phyloP scores from a whole-genome alignment of 2,888 invertebrate genomes.

The Mesodorylaimus sp. region DNA sequence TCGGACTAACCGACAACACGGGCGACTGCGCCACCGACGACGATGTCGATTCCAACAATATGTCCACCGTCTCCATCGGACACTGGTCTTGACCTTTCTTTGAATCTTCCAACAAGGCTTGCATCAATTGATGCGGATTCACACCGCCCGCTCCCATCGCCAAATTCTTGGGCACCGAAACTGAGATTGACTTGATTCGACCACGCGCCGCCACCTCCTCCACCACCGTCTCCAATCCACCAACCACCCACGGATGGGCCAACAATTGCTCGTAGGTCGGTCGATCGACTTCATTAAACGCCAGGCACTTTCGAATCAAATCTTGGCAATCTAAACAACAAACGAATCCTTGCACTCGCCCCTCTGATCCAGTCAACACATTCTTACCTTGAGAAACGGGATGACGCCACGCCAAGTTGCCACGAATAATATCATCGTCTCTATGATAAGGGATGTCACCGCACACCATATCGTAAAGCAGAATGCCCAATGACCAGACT shows the following conservation, averaged over 20 bases:
- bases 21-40: too few relatives aligned
- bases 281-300: conserved; percentile 36
- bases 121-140: too few relatives aligned
- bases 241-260: conserved; percentile 38
- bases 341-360: background rate
- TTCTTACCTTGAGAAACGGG: conserved; percentile 12
- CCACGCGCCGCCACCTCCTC: too few relatives aligned
- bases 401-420: conserved; percentile 23
- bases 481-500: conserved; percentile 45
- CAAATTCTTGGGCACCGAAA: background rate
- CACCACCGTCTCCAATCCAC: too few relatives aligned
- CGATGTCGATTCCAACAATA: too few relatives aligned
- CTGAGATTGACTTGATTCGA: background rate
- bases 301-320: conserved; percentile 39
- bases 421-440: conserved; percentile 40
- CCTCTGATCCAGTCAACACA: background rate
- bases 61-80: too few relatives aligned
- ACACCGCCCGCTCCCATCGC: too few relatives aligned
- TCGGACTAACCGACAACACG: too few relatives aligned
- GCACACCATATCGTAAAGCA: conserved; percentile 45
- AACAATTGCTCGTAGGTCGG: conserved; percentile 39
- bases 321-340: conserved; percentile 37
- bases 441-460: conserved; percentile 46
- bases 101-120: too few relatives aligned
- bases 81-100: too few relatives aligned